phyloP scores from a whole-genome alignment of 1,140 invertebrate genomes.

The Drepana arcuata region DNA sequence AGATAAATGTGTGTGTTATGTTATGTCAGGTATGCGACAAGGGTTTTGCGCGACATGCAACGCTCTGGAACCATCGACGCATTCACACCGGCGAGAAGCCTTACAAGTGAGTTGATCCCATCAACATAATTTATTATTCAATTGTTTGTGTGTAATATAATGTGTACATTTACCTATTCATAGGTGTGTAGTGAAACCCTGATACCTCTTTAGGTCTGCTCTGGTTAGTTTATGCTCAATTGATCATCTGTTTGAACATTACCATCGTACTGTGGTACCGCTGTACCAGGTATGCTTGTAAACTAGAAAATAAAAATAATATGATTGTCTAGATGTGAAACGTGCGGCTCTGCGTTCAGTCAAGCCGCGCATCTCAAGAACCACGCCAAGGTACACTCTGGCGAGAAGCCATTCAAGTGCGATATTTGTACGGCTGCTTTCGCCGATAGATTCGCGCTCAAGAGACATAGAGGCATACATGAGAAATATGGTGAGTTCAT shows the following conservation, averaged over 20 bases:
- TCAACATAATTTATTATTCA: too few species aligned
- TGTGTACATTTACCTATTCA: too few species aligned
- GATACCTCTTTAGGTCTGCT: too few species aligned
- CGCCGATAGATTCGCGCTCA: slow-evolving; percentile 85
- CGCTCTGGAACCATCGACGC: slow-evolving; percentile 91
- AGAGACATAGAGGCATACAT: slow-evolving; percentile 83
- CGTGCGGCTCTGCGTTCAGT: slow-evolving; percentile 87
- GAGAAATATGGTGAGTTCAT: slow-evolving; percentile 81
- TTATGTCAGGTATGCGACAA: slow-evolving; percentile 90
- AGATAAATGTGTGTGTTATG: too few species aligned
- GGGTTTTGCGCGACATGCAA: slow-evolving; percentile 89
- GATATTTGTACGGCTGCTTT: slow-evolving; percentile 91
- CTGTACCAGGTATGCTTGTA: too few species aligned
- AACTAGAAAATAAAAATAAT: too few species aligned
- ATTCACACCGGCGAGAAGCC: slow-evolving; percentile 96
- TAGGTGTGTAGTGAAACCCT: too few species aligned
- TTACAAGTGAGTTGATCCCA: slow-evolving; percentile 72
- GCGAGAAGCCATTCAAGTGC: slow-evolving; percentile 83
- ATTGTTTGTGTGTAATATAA: too few species aligned
- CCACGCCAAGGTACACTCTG: slow-evolving; percentile 86
- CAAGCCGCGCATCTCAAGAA: slow-evolving; percentile 91
- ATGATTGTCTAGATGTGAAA: slow-evolving; percentile 86
- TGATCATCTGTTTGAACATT: too few species aligned
- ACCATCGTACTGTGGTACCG: too few species aligned
- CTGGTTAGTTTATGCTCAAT: too few species aligned